Conservation (phyloP, 2,797 vertebrate genomes). For the Diplodus puntazzo region DNA sequence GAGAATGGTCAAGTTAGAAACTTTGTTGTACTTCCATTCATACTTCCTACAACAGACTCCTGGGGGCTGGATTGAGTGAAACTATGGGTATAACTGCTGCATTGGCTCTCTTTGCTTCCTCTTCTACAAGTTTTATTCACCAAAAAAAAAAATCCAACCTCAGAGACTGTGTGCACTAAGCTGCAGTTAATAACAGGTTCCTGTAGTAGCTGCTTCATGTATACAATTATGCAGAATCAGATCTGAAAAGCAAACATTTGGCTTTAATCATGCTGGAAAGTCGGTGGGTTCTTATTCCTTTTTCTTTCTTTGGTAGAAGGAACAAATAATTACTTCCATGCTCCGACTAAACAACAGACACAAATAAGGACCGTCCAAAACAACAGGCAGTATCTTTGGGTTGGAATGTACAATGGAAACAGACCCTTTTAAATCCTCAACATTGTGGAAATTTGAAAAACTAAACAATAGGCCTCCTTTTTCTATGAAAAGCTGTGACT, state of each 20-base stretch:
- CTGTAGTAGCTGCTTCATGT: not conserved
- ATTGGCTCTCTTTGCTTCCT: not conserved
- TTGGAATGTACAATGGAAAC: not conserved
- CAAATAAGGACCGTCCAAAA: not conserved
- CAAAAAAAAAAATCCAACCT: not conserved
- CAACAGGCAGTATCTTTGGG: not conserved
- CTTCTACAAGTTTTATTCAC: not conserved
- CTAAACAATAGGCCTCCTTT: not conserved
- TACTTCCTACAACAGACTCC: not conserved
- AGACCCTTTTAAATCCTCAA: not conserved
- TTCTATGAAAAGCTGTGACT: not conserved
- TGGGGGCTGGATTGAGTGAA: not conserved
- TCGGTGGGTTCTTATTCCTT: constrained; percentile 14
- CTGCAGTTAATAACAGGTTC: constrained; percentile 18
- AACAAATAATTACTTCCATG: constrained; percentile 55
- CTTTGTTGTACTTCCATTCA: not conserved
- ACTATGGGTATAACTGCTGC: not conserved
- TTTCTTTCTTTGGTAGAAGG: constrained; percentile 30
- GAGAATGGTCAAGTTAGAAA: constrained; percentile 11
- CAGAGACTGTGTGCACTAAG: not conserved
- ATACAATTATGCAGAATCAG: not conserved
- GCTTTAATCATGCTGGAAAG: constrained; percentile 34
- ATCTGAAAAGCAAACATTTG: constrained; percentile 55
- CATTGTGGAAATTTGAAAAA: not conserved
- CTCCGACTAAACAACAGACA: constrained; percentile 9